phyloP scores from a whole-genome alignment of 2,113 vertebrate genomes.

The Apteryx mantelli region DNA sequence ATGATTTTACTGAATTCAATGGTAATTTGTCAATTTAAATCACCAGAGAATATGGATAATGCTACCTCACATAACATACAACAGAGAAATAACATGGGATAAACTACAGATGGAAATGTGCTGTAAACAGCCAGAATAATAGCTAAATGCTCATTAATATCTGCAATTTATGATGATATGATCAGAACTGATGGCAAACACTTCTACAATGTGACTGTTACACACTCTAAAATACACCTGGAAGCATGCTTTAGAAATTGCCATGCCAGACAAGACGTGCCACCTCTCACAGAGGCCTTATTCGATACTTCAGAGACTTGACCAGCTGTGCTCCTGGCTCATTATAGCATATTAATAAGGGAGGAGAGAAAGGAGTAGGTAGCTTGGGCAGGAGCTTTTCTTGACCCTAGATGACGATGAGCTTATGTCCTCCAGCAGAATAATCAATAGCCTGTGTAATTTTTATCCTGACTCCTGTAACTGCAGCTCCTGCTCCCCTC shows the following conservation, averaged over 20 bases:
- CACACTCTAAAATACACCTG: neutral
- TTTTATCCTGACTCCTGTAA: neutral
- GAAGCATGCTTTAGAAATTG: neutral
- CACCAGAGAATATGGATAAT: neutral
- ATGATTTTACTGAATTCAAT: constrained; percentile 4
- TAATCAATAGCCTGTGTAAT: neutral
- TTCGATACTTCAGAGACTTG: neutral
- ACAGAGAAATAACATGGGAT: neutral
- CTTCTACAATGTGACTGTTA: neutral
- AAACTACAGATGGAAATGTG: neutral
- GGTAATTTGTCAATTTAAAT: constrained; percentile 33
- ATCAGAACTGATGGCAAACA: neutral
- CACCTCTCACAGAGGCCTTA: neutral
- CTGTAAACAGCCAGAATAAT: neutral
- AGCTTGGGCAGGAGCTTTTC: neutral
- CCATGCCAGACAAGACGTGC: neutral
- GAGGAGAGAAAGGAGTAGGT: neutral
- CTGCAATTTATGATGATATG: neutral
- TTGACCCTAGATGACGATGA: accelerated
- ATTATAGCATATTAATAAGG: neutral
- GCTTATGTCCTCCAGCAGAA: neutral
- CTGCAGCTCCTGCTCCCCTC: neutral
- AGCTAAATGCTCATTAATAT: neutral
- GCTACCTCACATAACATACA: neutral
- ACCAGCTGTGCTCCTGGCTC: neutral